Base-by-base conservation (phyloP, 2,888 invertebrate genomes). In the Gortyna flavago region DNA sequence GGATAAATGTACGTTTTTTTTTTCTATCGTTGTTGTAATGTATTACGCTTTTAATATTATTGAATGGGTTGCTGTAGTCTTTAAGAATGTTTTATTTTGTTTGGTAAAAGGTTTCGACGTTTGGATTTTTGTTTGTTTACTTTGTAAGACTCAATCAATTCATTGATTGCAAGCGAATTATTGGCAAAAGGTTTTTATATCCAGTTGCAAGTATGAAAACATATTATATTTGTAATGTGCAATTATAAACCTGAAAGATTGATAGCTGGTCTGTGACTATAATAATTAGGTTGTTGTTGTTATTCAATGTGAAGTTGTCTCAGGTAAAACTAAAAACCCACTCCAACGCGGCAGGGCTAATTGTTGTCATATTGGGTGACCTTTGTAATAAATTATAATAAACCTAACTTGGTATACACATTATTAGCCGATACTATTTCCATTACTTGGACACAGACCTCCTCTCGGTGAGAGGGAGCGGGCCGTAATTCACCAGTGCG, bases 21-120 rank as follows among this genome's bases (percentile, higher is more conserved):
- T 79, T 80, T 83, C 74, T 74, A 38, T 76, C 59, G 13, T 41
- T 54, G n/a, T 72, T 54, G n/a, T 72, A 77, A 80, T 72, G 80
- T 76, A 83, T 83, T 84, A 72, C 65, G 72, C 77, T 88, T 80
- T 86, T 84, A 65, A 82, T 87, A 57, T 76, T 67, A 85, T 78
- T 66, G 44, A 78, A 79, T 75, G 44, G 73, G 35, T 66, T 72
- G 21, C 13, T 64, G 57, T 57, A 32, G 66, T 72, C 48, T 69
- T 75, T 81, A 29, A 72, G 44, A 41, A 59, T 41, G n/a, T 41
- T 64, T 38, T 61, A 69, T 4, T 48, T 25, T 16, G 4, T 81
- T 59, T 29, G 0, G 16, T 18, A 1, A 75, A 57, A 67, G 41
- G 16, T 51, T 44, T 68, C 41, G 16, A 2, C 0, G 4, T 41